These are phyloP conservation scores for Pipistrellus pipistrellus DNA, from an alignment of 2,797 vertebrate genomes.

Conservation along the genomic window DNA sequence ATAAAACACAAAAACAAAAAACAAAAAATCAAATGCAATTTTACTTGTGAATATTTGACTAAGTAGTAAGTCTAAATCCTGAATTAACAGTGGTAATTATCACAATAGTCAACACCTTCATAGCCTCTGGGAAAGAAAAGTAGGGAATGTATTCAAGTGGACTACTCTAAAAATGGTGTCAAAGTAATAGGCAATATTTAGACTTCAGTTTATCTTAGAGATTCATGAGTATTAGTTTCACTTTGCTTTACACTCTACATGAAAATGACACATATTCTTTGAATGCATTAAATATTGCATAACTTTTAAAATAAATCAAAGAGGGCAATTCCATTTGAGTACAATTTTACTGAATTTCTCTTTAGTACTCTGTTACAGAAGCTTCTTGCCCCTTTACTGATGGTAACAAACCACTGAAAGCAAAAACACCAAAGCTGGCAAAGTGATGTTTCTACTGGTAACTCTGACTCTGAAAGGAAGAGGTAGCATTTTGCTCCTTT, in stretches of 20 bases:
- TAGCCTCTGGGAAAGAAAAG: background rate
- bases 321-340: background rate
- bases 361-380: background rate
- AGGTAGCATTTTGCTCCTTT: background rate
- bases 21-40: background rate
- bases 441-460: background rate
- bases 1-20: background rate
- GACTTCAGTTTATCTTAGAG: background rate
- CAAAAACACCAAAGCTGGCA: background rate
- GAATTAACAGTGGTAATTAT: background rate
- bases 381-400: background rate
- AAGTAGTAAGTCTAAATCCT: background rate
- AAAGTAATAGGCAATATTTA: background rate
- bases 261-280: background rate
- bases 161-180: background rate
- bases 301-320: constrained; percentile 10
- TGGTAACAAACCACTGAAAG: background rate
- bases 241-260: background rate
- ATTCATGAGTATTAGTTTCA: background rate
- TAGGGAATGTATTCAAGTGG: background rate
- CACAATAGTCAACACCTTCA: background rate
- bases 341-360: background rate
- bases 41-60: background rate
- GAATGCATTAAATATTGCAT: background rate
- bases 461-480: background rate